phyloP scores from a whole-genome alignment of 2,888 invertebrate species.

The Sinhomidia bicolor region DNA sequence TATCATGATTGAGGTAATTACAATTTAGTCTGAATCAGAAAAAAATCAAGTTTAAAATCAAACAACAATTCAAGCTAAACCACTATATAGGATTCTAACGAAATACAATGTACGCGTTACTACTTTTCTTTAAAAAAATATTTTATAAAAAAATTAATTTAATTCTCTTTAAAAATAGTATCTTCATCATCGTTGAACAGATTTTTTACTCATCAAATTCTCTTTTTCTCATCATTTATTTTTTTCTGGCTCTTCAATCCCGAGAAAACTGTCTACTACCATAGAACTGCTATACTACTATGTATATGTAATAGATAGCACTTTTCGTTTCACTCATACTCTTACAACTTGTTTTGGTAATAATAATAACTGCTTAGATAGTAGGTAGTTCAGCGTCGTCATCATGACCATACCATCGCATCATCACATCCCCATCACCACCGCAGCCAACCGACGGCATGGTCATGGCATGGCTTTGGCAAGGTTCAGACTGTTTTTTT shows the following conservation, averaged over 20 bases:
- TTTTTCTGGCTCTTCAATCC: conserved; percentile 38
- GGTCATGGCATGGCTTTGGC: conserved; percentile 58
- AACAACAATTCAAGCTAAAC: no score
- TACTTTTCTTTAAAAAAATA: not conserved
- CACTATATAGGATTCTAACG: not conserved
- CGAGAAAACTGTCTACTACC: conserved; percentile 38
- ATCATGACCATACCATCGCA: conserved; percentile 21
- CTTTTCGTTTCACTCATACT: not conserved
- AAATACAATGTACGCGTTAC: not conserved
- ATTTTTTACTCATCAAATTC: conserved; percentile 43
- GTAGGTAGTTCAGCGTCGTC: not conserved
- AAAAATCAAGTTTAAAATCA: no score
- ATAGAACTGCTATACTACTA: not conserved
- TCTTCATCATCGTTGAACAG: not conserved
- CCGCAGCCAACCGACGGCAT: conserved; percentile 33
- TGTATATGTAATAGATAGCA: not conserved
- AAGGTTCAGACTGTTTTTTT: conserved; percentile 53
- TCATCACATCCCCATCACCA: conserved; percentile 27
- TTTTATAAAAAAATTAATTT: not conserved
- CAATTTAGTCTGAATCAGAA: no score
- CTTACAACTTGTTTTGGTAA: conserved; percentile 1
- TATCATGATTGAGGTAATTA: no score
- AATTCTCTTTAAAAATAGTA: not conserved
- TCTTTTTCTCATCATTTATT: conserved; percentile 52
- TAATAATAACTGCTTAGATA: conserved; percentile 42